Base-by-base conservation (phyloP, 2,113 vertebrate species). In the Oenanthe melanoleuca region DNA sequence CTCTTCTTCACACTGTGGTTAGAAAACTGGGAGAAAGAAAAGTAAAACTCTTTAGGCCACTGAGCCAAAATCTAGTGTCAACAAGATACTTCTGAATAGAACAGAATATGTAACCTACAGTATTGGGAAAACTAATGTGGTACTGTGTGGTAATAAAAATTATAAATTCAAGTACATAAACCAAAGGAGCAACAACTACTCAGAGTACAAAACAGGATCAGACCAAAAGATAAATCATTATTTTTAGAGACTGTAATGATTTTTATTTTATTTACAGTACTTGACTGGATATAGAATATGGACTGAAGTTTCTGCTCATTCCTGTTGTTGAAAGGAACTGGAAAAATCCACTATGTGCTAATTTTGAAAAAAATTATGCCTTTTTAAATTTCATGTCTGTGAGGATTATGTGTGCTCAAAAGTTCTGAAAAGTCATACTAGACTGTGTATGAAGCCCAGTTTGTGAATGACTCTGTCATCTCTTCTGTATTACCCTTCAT, bases 31-130 rank as follows among this genome's bases (percentile, higher is more conserved):
- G 45, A 94, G 34, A 83, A 75, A 88, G 65, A 85, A 89, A 78
- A 97, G 59, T 71, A 88, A 81, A 96, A 74, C 33, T 93, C 52
- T 88, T 37, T 18, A 86, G 28, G 38, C 24, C 55, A 47, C 56
- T 25, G 45, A 77, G 64, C 59, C 11, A 94, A 95, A 85, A 83
- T 73, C 14, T 56, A n/a, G 5, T 52, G 11, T 63, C 73, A 79
- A 72, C 3, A 64, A 56, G 53, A 44, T 82, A 67, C 45, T 91
- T 65, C 29, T 69, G 37, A 72, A 65, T 53, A 60, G 20, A 79
- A 37, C 9, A 63, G 55, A 69, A 23, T 25, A 38, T n/a, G 8
- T 34, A 65, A 5, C 8, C 34, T 55, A 11, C 4, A 38, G 4
- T 44, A 47, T 28, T 66, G n/a, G 5, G n/a, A 22, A 80, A 75